Conservation (phyloP, 2,113 vertebrate genomes). For the Phalacrocorax aristotelis region DNA sequence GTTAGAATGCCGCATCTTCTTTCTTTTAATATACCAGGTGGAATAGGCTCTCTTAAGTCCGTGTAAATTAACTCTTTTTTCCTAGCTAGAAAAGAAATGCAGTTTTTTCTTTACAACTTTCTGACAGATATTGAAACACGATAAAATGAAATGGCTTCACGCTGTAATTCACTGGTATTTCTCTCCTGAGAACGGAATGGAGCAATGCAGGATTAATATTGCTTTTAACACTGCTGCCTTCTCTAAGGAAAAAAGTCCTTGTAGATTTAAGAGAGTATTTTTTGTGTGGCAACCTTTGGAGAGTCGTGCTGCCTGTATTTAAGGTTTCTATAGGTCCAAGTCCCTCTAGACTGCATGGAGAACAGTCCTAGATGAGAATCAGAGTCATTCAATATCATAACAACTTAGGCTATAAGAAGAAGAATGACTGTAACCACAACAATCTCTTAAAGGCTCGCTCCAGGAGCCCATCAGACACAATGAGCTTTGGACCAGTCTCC, state of each 20-base stretch:
- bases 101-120: background rate
- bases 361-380: background rate
- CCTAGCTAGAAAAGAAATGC: background rate
- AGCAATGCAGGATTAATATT: conserved; percentile 9
- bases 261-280: background rate
- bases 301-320: background rate
- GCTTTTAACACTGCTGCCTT: conserved; percentile 5
- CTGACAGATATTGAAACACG: conserved; percentile 19
- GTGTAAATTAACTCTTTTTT: conserved; percentile 16
- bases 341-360: background rate
- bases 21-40: background rate
- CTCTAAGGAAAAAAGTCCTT: background rate
- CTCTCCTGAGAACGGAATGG: background rate
- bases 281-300: background rate
- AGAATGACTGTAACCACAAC: background rate
- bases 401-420: background rate
- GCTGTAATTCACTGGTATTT: background rate
- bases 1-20: background rate
- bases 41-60: background rate
- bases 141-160: conserved; percentile 1
- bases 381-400: background rate
- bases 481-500: background rate
- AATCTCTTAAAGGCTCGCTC: background rate
- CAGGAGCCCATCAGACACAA: background rate
- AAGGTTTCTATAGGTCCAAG: background rate